Conservation (phyloP, 2,888 invertebrate species). For the Corythucha ciliata region DNA sequence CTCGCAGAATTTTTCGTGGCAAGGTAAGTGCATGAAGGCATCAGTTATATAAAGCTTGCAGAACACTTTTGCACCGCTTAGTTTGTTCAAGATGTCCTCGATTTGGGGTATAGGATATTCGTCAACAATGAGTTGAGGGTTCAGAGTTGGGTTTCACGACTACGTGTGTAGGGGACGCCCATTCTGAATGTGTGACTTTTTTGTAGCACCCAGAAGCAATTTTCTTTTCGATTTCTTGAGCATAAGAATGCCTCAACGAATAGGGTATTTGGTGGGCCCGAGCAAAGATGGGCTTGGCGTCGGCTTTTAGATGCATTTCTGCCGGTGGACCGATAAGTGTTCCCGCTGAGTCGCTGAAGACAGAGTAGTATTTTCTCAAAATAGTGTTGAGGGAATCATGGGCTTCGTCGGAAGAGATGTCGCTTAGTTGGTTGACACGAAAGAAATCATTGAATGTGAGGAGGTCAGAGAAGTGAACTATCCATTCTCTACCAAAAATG, state of each 20-base stretch:
- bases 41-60: conserved; percentile 13
- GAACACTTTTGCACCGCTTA: conserved; percentile 18
- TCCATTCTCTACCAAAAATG: conserved; percentile 18
- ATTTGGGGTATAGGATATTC: conserved; percentile 22
- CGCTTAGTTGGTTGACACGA: too few relatives aligned
- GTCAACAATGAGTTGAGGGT: conserved; percentile 12
- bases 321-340: conserved; percentile 10
- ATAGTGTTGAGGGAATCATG: conserved; percentile 1
- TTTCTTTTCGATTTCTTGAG: conserved; percentile 15
- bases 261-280: conserved; percentile 11
- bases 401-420: too few relatives aligned
- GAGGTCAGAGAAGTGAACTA: conserved; percentile 8
- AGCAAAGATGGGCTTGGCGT: conserved; percentile 4
- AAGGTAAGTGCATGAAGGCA: conserved; percentile 15
- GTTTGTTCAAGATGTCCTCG: conserved; percentile 11
- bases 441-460: conserved; percentile 9
- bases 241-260: conserved; percentile 1
- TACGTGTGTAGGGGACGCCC: conserved; percentile 31
- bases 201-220: conserved; percentile 31
- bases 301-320: background rate
- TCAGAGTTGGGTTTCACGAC: conserved; percentile 28
- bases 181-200: conserved; percentile 29
- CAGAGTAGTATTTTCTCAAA: background rate
- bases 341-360: conserved; percentile 14
- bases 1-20: conserved; percentile 23